These are phyloP conservation scores for Glaucopsyche alexis DNA, from an alignment of 2,888 invertebrate species.

Conservation along the genomic window DNA sequence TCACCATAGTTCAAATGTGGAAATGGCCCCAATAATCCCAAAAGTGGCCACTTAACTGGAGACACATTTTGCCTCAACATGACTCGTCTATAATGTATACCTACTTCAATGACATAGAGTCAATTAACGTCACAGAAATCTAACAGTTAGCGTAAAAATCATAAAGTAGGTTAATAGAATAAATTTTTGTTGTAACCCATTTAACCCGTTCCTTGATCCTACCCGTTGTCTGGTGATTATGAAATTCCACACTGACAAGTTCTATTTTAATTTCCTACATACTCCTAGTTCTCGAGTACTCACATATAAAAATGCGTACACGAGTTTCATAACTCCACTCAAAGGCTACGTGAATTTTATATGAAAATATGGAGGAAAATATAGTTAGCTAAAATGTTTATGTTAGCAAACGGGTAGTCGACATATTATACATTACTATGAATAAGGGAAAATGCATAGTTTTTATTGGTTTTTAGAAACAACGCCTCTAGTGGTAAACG, in stretches of 20 bases:
- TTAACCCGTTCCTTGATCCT: not conserved
- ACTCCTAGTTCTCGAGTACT: not conserved
- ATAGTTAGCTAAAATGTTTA: constrained; percentile 6
- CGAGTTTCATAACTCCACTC: constrained; percentile 19
- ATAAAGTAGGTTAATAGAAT: not conserved
- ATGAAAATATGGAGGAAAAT: not conserved
- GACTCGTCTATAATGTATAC: no score
- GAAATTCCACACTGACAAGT: not conserved
- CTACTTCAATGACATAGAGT: no score
- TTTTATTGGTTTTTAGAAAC: no score
- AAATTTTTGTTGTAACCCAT: not conserved
- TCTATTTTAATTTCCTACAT: not conserved
- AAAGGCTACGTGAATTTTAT: constrained; percentile 19
- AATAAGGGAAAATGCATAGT: no score
- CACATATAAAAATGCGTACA: constrained; percentile 1
- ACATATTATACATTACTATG: not conserved
- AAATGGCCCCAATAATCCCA: no score
- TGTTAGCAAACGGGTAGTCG: not conserved
- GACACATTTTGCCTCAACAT: no score
- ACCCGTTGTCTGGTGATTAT: not conserved
- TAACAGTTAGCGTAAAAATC: not conserved
- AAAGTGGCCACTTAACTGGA: no score
- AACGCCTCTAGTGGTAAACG: no score
- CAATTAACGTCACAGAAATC: no score
- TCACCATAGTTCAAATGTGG: no score